Evolutionary conservation across 2,888 invertebrate genomes (phyloP), one percentile per base, ranked within the genome.

Genomic region (Lepidocyrtoides sp.): DNA sequence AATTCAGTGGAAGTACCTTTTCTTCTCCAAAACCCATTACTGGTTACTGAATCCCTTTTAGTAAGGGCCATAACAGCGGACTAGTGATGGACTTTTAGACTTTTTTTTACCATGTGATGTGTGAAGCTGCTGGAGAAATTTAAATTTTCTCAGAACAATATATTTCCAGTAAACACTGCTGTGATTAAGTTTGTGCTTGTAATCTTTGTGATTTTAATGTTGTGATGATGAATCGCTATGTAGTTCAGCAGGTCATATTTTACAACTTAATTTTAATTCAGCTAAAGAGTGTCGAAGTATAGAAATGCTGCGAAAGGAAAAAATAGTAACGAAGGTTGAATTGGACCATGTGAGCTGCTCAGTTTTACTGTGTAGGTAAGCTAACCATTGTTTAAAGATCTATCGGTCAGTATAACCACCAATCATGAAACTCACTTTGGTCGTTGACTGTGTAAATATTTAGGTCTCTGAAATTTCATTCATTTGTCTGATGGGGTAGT

Each of bases 271-370:
- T 60, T 60, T 60, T 10, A 29, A 12, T 60, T 29, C 12, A 29
- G 26, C 60, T 29, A 23, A 1, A 29, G 20, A 60, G 29, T 8
- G 2, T 26, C 12, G 26, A 60, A 12, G 60, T 26, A 48, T 48
- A 60, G 60, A 60, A 60, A 60, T 60, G 60, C n/a, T 51, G n/a
- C 51, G 51, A 14, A 51, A 51, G 51, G 2, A 51, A n/a, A 51
- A n/a, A 20, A 23, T 14, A 12, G 26, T 26, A 2, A 29, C 26
- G 12, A 60, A 60, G 20, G 26, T 29, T 26, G 23, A 57, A 57
- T 60, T 14, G 5, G 26, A 2, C 2, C 26, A 29, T 29, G 23
- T n/a, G 2, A 60, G 3, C 10, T 0, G 10, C 26, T 26, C 60
- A 3, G 23, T 29, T 60, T 26, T 10, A 12, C 12, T 23, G 60